phyloP scores from a whole-genome alignment of 2,888 invertebrate genomes.

The Lumbricus terrestris region DNA sequence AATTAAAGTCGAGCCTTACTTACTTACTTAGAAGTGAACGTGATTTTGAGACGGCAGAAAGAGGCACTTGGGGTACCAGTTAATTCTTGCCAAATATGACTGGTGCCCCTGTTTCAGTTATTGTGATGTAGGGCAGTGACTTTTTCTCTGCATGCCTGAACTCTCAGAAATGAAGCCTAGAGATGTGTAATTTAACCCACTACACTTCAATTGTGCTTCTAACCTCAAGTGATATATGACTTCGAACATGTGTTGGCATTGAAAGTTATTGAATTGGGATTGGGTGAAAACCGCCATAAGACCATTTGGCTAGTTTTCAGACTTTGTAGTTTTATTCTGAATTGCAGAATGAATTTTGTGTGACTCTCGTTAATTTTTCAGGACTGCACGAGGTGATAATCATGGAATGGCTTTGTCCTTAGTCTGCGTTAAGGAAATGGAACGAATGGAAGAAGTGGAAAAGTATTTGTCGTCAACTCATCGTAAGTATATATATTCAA shows the following conservation, averaged over 20 bases:
- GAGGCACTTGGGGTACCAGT: too few relatives aligned
- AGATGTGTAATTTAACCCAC: too few relatives aligned
- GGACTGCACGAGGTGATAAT: conserved; percentile 63
- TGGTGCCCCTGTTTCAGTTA: too few relatives aligned
- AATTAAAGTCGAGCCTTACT: too few relatives aligned
- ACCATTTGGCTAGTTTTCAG: background rate
- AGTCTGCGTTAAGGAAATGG: conserved; percentile 76
- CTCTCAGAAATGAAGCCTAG: too few relatives aligned
- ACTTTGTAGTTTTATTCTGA: background rate
- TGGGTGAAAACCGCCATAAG: background rate
- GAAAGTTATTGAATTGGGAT: background rate
- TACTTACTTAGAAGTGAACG: too few relatives aligned
- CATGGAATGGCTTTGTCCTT: conserved; percentile 70
- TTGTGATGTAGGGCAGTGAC: too few relatives aligned
- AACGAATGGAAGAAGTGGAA: conserved; percentile 71
- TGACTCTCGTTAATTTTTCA: conserved; percentile 41
- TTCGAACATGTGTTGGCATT: background rate
- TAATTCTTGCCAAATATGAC: too few relatives aligned
- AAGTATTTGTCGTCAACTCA: conserved; percentile 58
- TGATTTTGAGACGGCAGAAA: too few relatives aligned
- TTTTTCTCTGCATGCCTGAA: too few relatives aligned
- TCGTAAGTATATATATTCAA: conserved; percentile 43
- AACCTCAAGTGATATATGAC: background rate
- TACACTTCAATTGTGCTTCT: background rate
- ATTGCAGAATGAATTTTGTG: background rate